Base-by-base conservation (phyloP, 2,797 vertebrate species). In the Periophthalmus magnuspinnatus region DNA sequence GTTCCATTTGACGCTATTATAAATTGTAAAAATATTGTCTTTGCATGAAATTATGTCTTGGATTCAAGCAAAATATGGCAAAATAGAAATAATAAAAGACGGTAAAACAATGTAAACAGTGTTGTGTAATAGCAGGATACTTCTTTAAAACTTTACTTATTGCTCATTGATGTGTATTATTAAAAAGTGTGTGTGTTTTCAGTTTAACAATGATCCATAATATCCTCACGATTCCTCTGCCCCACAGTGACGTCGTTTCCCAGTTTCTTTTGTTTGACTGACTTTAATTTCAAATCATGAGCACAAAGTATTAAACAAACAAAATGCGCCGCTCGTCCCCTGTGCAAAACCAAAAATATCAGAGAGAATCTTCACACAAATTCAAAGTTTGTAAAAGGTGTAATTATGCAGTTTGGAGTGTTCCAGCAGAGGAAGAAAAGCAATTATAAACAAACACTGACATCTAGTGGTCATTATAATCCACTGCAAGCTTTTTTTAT, bases 391-490 rank as follows among this genome's bases (percentile, higher is more conserved):
- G 48, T 54, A 22, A 33, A 66, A 32, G 32, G 6, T 0, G 11
- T 41, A 19, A 63, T 70, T 54, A 57, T 68, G 58, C 71, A 56
- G 67, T 6, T 58, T 59, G 74, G 64, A 77, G 70, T 71, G 19
- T 28, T 72, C 68, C 14, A 64, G 21, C 5, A 13, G 19, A 0
- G 14, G 8, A 65, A 56, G 67, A 36, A 38, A 13, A 36, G 60
- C 0, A 75, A 81, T 70, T 52, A n/a, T 82, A 21, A 72, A 38
- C 34, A 69, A 81, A 45, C 79, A 69, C 80, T 89, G 86, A 80
- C 90, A 90, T 84, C 91, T 90, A 88, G 89, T 90, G 91, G 81
- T 9, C 14, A 5, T 6, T 2, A 4, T 0, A 0, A 41, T 1
- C 54, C 33, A 82, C 66, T 83, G 67, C 79, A 64, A 1, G 22